These are phyloP conservation scores for Scortum barcoo DNA, from an alignment of 2,113 vertebrate genomes.

Conservation along the genomic window DNA sequence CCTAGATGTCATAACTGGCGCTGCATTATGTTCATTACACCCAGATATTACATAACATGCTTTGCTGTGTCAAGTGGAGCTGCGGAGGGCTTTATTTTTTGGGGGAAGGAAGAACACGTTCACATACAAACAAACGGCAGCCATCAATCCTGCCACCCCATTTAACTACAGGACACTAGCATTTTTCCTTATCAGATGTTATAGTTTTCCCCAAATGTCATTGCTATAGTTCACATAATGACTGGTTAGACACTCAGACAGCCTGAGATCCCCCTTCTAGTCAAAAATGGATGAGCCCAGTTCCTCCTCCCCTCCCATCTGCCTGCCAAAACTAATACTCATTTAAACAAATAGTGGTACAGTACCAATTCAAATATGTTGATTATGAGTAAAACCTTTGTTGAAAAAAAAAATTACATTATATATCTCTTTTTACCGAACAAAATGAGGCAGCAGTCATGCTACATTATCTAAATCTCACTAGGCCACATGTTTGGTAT, in stretches of 20 bases:
- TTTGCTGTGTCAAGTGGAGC: constrained; percentile 50
- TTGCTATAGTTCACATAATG: not conserved
- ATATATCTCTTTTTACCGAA: not conserved
- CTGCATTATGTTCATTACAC: constrained; percentile 55
- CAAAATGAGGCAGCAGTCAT: not conserved
- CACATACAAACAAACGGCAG: not conserved
- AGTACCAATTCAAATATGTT: not conserved
- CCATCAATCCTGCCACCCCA: not conserved
- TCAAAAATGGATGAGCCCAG: not conserved
- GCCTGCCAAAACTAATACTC: not conserved
- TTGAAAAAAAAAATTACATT: not conserved
- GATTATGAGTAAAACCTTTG: not conserved
- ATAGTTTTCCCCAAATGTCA: not conserved
- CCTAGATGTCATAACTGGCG: constrained; percentile 23
- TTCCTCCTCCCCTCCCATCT: not conserved
- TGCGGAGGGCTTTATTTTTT: constrained; percentile 58
- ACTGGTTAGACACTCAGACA: not conserved
- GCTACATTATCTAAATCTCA: not conserved
- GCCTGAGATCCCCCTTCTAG: not conserved
- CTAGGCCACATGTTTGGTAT: not conserved
- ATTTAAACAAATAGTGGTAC: not conserved
- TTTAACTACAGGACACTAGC: not conserved
- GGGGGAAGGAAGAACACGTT: constrained; percentile 23
- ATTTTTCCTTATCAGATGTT: not conserved
- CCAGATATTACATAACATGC: constrained; percentile 63